Conservation (phyloP, 2,888 invertebrate genomes). For the Drosophila mulleri region DNA sequence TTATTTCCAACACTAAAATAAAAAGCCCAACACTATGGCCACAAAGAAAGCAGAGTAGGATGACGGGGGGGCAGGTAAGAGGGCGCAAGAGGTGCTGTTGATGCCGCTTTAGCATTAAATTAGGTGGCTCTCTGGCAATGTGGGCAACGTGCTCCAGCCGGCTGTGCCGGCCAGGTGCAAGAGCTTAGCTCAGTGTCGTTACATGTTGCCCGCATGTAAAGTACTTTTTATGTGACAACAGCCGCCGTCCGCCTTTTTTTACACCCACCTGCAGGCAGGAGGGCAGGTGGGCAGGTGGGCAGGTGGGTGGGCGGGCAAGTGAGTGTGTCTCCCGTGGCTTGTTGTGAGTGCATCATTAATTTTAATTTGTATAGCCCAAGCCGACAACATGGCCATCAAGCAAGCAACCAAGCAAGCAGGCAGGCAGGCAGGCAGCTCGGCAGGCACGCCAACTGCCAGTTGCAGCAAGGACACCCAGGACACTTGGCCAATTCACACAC, state of each 20-base stretch:
- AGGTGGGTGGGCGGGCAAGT: background rate
- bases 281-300: background rate
- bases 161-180: slow-evolving; percentile 62
- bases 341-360: slow-evolving; percentile 80
- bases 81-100: slow-evolving; percentile 25
- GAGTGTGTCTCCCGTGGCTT: slow-evolving; percentile 46
- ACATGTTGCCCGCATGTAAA: slow-evolving; percentile 74
- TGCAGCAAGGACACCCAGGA: slow-evolving; percentile 63
- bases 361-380: slow-evolving; percentile 76
- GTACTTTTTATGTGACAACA: slow-evolving; percentile 70
- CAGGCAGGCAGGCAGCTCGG: slow-evolving; percentile 13
- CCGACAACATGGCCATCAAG: slow-evolving; percentile 66
- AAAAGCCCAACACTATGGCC: slow-evolving; percentile 61
- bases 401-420: slow-evolving; percentile 46
- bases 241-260: background rate
- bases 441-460: slow-evolving; percentile 55
- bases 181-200: slow-evolving; percentile 67
- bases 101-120: slow-evolving; percentile 71
- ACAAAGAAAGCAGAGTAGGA: slow-evolving; percentile 12
- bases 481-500: slow-evolving; percentile 53
- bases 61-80: background rate
- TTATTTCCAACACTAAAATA: slow-evolving; percentile 69
- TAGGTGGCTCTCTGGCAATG: slow-evolving; percentile 61
- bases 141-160: slow-evolving; percentile 34
- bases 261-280: background rate